phyloP scores from a whole-genome alignment of 2,113 vertebrate genomes.

The Thunnus thynnus region DNA sequence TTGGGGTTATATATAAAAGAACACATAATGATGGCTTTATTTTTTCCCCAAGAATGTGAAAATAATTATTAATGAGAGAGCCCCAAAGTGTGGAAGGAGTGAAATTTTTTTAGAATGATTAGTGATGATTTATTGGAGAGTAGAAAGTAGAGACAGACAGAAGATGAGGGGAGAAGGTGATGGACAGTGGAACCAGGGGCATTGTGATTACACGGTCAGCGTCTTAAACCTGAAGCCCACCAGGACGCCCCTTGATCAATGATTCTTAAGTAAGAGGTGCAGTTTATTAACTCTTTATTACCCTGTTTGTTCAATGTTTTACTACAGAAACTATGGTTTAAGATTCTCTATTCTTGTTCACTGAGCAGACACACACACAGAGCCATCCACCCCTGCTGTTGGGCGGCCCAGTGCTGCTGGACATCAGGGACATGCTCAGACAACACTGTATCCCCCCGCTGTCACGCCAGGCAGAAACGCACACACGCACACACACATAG shows the following conservation, averaged over 20 bases:
- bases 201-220: background rate
- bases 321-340: constrained; percentile 22
- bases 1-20: background rate
- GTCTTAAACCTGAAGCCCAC: background rate
- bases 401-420: constrained; percentile 38
- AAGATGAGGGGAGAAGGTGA: background rate
- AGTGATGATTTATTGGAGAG: too few species aligned
- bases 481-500: constrained; percentile 29
- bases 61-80: too few species aligned
- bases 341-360: constrained; percentile 27
- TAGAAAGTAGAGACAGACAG: background rate
- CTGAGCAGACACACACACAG: background rate
- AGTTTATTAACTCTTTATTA: constrained; percentile 16
- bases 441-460: constrained; percentile 41
- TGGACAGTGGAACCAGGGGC: accelerated
- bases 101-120: too few species aligned
- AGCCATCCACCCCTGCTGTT: constrained; percentile 4
- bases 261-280: background rate
- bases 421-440: constrained; percentile 46
- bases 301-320: constrained; percentile 23
- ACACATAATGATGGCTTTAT: background rate
- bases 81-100: too few species aligned
- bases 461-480: constrained; percentile 44
- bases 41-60: too few species aligned
- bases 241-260: background rate